A percentile compares a stretch with the other conserved stretches of the same genome.
phyloP scores from a whole-genome alignment of 2,113 vertebrate species.

The Hemibagrus wyckioides region DNA sequence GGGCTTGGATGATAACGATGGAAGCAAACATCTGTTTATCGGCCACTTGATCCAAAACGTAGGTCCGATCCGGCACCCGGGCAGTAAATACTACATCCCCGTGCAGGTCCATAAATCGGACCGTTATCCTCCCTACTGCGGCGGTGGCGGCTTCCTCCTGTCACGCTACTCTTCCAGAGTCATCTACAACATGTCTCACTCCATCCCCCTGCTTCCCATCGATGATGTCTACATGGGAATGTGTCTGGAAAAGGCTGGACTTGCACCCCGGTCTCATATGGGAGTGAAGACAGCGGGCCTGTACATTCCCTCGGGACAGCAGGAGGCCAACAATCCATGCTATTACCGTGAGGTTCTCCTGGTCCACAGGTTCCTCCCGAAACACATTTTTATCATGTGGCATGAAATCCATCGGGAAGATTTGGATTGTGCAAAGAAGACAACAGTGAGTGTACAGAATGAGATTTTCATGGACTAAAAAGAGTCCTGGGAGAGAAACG shows the following conservation, averaged over 20 bases:
- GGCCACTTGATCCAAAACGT: constrained; percentile 74
- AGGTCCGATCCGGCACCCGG: constrained; percentile 68
- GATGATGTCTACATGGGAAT: constrained; percentile 75
- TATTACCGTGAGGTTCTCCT: constrained; percentile 76
- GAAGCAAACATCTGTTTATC: constrained; percentile 73
- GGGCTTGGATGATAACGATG: constrained; percentile 44
- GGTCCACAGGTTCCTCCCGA: constrained; percentile 76
- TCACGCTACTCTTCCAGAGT: constrained; percentile 68
- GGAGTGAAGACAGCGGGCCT: constrained; percentile 68
- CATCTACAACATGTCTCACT: constrained; percentile 69
- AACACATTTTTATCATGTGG: constrained; percentile 77
- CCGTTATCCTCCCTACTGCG: constrained; percentile 76
- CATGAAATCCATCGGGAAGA: constrained; percentile 61
- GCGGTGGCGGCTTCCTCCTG: constrained; percentile 77
- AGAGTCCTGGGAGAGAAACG: too few species aligned
- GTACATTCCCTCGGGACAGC: background rate
- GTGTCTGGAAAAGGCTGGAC: constrained; percentile 72
- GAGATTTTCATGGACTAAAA: background rate
- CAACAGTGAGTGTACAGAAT: background rate
- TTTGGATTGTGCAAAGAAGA: constrained; percentile 56
- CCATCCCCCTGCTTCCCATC: constrained; percentile 61
- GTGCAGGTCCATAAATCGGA: constrained; percentile 70
- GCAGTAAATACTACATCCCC: constrained; percentile 84
- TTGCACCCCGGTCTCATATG: constrained; percentile 59
- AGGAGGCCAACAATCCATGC: constrained; percentile 71